Evolutionary conservation across 2,797 vertebrate genomes (phyloP).

Genomic region (Prionace glauca): DNA sequence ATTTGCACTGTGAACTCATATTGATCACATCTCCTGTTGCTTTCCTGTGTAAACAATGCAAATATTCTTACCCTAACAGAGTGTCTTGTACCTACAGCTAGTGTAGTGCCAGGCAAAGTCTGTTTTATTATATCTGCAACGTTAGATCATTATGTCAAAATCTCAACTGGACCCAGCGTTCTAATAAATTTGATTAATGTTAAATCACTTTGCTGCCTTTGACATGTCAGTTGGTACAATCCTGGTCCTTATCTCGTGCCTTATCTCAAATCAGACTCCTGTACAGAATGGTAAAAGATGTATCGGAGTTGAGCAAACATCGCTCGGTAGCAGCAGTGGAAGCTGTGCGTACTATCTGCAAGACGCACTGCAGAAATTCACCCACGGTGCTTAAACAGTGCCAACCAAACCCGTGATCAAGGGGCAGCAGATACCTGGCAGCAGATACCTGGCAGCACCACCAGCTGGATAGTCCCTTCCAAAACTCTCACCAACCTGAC

Average conservation of each 20-base stretch:
- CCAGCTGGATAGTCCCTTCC: no score
- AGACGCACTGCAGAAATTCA: no score
- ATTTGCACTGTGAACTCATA: no score
- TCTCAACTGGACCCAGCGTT: background rate
- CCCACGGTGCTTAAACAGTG: no score
- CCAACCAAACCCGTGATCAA: no score
- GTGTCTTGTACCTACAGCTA: background rate
- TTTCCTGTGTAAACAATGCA: background rate
- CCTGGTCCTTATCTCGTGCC: background rate
- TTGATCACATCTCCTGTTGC: background rate
- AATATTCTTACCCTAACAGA: background rate
- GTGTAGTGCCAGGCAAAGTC: background rate
- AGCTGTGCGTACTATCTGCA: no score
- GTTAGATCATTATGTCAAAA: background rate
- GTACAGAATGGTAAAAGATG: background rate
- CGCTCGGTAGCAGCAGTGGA: no score
- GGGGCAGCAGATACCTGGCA: no score
- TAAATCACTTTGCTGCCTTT: background rate
- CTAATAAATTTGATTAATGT: background rate
- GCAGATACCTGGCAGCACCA: no score
- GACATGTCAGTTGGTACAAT: background rate
- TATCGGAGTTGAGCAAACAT: background rate
- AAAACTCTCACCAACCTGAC: no score
- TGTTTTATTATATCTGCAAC: background rate
- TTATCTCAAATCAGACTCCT: background rate